Evolutionary conservation across 2,888 invertebrate genomes (phyloP), one percentile per base, ranked within the genome.

Genomic region (Aromia moschata): DNA sequence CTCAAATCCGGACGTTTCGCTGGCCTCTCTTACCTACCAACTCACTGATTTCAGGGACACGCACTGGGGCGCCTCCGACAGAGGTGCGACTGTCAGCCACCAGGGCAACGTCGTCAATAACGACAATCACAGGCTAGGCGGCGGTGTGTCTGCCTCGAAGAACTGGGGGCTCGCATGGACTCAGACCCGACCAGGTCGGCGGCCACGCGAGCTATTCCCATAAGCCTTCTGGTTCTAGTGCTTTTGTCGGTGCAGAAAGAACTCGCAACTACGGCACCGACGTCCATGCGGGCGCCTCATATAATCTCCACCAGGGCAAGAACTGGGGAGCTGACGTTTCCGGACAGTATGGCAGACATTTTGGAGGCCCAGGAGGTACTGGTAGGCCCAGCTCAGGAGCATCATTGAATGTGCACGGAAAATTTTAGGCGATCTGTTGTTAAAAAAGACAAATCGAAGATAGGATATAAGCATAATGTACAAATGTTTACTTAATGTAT

Each of bases 171-270:
- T 61, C 64, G 7, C 65, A 58, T 11, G 70, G 71, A 17, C 46
- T 63, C 31, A 67, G 67, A 20, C 73, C 73, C n/a, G 68, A 67
- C 9, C 66, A 65, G 9, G 44, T 64, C 54, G 71, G 72, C 38
- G 74, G 72, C 14, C 63, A 64, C 18, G 41, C 74, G 44, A 70
- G 68, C 40, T 75, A 73, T 51, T 30, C 55, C 10, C 71, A 74
- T 58, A 56, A 60, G 17, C 73, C 73, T 7, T 69, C 68, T 16
- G 68, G 69, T n/a, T 71, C 72, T 2, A 37, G 52, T 37, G 56
- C 72, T 3, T 71, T 70, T 31, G 7, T 70, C 7, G 60, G 60
- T 1, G 74, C 70, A 15, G 66, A 70, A 25, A 67, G 63, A n/a
- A 64, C 68, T 1, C 63, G 64, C 9, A 44, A 64, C 9, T 66